These are phyloP conservation scores for Hydrozoanthus tunicans DNA, from an alignment of 64 coral and sea anemone species.

Conservation along the genomic window DNA sequence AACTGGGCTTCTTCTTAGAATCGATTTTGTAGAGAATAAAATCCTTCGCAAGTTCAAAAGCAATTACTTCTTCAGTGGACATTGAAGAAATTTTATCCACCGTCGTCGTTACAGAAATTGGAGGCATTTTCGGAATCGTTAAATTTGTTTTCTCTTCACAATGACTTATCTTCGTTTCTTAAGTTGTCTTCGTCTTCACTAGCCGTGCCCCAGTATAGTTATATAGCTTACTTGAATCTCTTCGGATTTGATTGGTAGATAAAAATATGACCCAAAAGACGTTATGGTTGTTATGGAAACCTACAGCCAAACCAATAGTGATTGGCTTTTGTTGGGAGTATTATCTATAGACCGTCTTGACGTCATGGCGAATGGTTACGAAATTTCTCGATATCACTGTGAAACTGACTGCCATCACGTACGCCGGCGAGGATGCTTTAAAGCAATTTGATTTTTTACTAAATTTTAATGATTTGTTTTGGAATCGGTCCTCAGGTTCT, in stretches of 20 bases:
- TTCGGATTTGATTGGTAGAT: conserved; percentile 45
- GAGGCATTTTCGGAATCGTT: conserved; percentile 50
- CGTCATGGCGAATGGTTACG: background rate
- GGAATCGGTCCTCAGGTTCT: background rate
- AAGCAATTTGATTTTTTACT: too few relatives aligned
- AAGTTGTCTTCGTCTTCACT: background rate
- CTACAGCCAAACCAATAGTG: background rate
- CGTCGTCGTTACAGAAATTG: conserved; percentile 7
- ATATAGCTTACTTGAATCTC: background rate
- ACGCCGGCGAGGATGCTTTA: background rate
- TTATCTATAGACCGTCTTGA: background rate
- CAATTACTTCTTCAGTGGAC: conserved; percentile 58
- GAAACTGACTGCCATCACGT: conserved; percentile 20
- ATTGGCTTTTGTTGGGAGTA: too few relatives aligned
- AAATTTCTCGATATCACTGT: conserved; percentile 1
- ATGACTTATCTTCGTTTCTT: background rate
- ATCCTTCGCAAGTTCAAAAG: conserved; percentile 64
- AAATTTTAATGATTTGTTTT: too few relatives aligned
- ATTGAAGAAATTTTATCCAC: conserved; percentile 51
- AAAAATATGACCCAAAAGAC: conserved; percentile 1
- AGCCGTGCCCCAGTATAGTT: too few relatives aligned
- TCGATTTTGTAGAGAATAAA: conserved; percentile 61
- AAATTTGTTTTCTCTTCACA: background rate
- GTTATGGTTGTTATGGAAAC: background rate
- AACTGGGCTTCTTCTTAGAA: conserved; percentile 55